Evolutionary conservation across 2,888 invertebrate species (phyloP).

Genomic region (Dendrolimus pini): DNA sequence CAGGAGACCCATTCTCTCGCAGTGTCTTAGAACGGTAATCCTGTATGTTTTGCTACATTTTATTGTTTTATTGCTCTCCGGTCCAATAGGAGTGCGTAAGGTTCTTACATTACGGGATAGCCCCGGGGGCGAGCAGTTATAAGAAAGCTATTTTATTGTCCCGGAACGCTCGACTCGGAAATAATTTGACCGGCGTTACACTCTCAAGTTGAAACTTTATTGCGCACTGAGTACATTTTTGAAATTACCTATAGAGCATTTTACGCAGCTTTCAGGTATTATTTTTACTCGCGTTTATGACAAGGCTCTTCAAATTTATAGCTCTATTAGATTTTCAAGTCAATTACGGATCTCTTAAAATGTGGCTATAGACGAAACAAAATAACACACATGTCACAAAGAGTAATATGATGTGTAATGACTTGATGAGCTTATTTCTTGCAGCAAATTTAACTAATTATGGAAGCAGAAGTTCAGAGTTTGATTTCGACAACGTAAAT

Average conservation of each 20-base stretch:
- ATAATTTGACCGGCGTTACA: constrained; percentile 50
- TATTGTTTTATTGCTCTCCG: constrained; percentile 49
- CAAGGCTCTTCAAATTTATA: no score
- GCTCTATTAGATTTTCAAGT: no score
- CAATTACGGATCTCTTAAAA: no score
- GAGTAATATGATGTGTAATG: no score
- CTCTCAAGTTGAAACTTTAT: constrained; percentile 45
- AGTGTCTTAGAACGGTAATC: constrained; percentile 29
- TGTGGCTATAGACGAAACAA: no score
- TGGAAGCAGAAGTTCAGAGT: no score
- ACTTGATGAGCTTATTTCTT: no score
- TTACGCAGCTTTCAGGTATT: no score
- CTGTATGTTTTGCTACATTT: constrained; percentile 43
- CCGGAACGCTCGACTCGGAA: constrained; percentile 37
- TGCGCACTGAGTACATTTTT: constrained; percentile 36
- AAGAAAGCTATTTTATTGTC: constrained; percentile 57
- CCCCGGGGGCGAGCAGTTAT: constrained; percentile 40
- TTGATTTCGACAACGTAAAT: no score
- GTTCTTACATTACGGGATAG: constrained; percentile 40
- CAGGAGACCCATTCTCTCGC: constrained; percentile 13
- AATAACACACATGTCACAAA: no score
- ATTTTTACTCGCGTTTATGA: background rate
- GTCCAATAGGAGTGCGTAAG: constrained; percentile 34
- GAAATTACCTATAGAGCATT: constrained; percentile 1
- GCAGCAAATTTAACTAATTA: no score